These are phyloP conservation scores for Agrilus biguttatus DNA, from an alignment of 2,888 invertebrate species.

Conservation along the genomic window DNA sequence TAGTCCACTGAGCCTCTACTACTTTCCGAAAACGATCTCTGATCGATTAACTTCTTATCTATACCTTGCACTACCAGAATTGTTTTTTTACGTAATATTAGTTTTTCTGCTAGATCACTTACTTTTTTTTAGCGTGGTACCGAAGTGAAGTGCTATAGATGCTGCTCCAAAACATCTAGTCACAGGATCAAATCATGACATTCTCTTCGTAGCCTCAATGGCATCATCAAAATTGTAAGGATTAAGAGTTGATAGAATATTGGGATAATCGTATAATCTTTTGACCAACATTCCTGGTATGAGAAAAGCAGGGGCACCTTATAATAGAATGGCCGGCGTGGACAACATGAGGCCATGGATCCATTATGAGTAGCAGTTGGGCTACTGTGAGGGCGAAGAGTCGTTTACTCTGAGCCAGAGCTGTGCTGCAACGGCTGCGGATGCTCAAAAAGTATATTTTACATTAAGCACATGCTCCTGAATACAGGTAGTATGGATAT, in stretches of 20 bases:
- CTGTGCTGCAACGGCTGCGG: too few species aligned
- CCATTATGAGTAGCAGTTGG: too few species aligned
- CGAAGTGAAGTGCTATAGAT: conserved; percentile 2
- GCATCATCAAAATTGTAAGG: conserved; percentile 1
- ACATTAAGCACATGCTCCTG: too few species aligned
- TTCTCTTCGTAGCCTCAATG: not conserved
- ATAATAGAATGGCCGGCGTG: too few species aligned
- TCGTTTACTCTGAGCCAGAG: too few species aligned
- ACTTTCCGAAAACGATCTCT: not conserved
- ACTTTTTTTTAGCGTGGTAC: conserved; percentile 4
- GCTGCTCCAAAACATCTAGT: conserved; percentile 3
- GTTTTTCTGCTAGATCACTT: conserved; percentile 2
- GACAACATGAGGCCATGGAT: too few species aligned
- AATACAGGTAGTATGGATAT: too few species aligned
- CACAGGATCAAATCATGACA: not conserved
- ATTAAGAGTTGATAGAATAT: not conserved
- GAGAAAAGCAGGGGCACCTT: too few species aligned
- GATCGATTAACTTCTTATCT: not conserved
- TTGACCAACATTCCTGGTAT: too few species aligned
- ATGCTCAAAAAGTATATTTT: too few species aligned
- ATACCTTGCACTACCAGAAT: not conserved
- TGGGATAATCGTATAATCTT: too few species aligned
- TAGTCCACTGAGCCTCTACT: conserved; percentile 1
- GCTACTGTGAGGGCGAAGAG: too few species aligned
- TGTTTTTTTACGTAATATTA: not conserved